Evolutionary conservation across 2,797 vertebrate genomes (phyloP).

Genomic region (Chaetophractus vellerosus): DNA sequence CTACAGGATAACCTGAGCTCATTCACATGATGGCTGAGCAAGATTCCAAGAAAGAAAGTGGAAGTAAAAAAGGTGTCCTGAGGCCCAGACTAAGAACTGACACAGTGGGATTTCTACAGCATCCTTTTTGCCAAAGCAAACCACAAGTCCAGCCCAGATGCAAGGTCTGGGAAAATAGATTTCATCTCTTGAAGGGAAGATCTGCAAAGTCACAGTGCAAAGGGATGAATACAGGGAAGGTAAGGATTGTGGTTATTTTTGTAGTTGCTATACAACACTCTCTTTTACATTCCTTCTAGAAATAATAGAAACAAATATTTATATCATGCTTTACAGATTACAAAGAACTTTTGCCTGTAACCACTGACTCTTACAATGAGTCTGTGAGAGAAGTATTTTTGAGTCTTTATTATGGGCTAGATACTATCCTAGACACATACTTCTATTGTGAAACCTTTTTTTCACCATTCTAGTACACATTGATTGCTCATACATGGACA

Average conservation of each 20-base stretch:
- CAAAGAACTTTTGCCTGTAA: slow-evolving; percentile 43
- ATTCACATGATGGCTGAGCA: not conserved
- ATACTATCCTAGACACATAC: not conserved
- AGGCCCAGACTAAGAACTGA: not conserved
- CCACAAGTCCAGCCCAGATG: slow-evolving; percentile 7
- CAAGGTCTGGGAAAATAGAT: not conserved
- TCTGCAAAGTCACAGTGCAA: slow-evolving; percentile 34
- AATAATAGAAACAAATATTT: slow-evolving; percentile 65
- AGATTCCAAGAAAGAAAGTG: not conserved
- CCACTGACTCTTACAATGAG: slow-evolving; percentile 40
- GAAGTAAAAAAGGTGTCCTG: not conserved
- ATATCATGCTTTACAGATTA: not conserved
- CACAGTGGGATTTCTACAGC: slow-evolving; percentile 1
- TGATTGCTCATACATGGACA: slow-evolving; percentile 52
- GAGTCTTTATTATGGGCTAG: slow-evolving; percentile 24
- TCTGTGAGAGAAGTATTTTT: slow-evolving; percentile 60
- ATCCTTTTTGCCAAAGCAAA: slow-evolving; percentile 52
- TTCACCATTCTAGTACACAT: not conserved
- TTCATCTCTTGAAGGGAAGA: slow-evolving; percentile 47
- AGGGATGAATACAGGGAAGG: not conserved
- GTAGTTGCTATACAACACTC: not conserved
- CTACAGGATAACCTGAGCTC: not conserved
- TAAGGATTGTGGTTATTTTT: slow-evolving; percentile 51
- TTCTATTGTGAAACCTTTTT: slow-evolving; percentile 52
- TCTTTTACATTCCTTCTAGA: slow-evolving; percentile 43